A percentile compares a stretch with the other conserved stretches of the same genome.
These are phyloP conservation scores for Gymnosoma rotundatum DNA, from an alignment of 2,888 invertebrate species.

Conservation along the genomic window DNA sequence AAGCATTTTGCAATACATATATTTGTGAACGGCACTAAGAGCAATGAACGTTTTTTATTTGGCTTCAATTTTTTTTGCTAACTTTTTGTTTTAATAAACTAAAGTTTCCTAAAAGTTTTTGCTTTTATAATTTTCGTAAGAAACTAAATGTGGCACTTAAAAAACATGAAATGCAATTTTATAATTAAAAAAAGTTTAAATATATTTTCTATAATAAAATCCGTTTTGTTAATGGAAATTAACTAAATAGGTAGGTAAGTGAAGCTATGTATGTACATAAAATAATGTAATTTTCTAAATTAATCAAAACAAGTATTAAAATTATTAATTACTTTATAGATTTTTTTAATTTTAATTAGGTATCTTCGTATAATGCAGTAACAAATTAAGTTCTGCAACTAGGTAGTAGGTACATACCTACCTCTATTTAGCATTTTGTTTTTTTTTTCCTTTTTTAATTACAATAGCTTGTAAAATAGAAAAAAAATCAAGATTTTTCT, in stretches of 20 bases:
- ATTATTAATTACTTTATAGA: constrained; percentile 50
- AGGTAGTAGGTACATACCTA: no score
- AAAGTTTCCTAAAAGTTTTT: constrained; percentile 9
- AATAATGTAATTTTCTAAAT: constrained; percentile 45
- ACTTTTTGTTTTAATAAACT: not conserved
- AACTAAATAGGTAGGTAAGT: not conserved
- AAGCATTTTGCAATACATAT: constrained; percentile 36
- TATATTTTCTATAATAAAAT: not conserved
- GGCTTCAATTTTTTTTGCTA: not conserved
- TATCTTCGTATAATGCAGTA: no score
- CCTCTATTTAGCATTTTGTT: not conserved
- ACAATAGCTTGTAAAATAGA: constrained; percentile 65
- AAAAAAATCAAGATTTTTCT: constrained; percentile 53
- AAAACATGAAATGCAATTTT: constrained; percentile 29
- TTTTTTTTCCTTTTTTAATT: constrained; percentile 30
- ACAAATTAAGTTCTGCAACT: no score
- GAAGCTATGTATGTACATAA: no score
- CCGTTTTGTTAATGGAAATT: not conserved
- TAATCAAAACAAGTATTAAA: constrained; percentile 14
- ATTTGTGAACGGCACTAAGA: constrained; percentile 18
- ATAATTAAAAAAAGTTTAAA: constrained; percentile 2
- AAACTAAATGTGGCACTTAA: constrained; percentile 44
- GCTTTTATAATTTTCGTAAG: constrained; percentile 9
- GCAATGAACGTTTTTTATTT: constrained; percentile 48
- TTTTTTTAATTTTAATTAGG: not conserved